Base-by-base conservation (phyloP, 2,888 invertebrate genomes). In the Drosophila rubida region DNA sequence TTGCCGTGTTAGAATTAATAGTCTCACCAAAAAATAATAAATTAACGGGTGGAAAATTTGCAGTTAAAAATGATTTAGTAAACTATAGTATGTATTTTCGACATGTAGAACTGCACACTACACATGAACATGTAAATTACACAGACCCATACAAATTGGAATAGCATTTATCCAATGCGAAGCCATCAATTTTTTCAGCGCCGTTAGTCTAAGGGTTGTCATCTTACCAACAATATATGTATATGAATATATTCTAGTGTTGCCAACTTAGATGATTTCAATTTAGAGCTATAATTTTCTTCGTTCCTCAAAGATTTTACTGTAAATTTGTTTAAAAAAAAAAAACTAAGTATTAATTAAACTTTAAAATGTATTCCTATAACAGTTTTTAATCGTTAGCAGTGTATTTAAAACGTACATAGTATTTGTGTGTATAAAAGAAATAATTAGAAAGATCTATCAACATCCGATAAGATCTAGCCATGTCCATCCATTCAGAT, bases 1-100 rank as follows among this genome's bases (percentile, higher is more conserved):
- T n/a, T 19, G 13, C n/a, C 30, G 19, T 19, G 13, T 5, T 7
- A 32, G 4, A 13, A 22, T 22, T 4, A 37, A 49, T 70, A 71
- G 11, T 73, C 55, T 80, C 75, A 78, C 83, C 89, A 88, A 69
- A 82, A 84, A 80, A 88, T 79, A 73, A 83, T 78, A 82, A 84
- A 87, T 80, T 81, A 85, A 84, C 57, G 59, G 51, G 71, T 69
- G 57, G 79, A 58, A 73, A 69, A 73, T 67, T 67, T 79, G 77
- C 79, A 80, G 69, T 62, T 68, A 45, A 78, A 72, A 76, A 60
- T 46, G 69, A 63, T 68, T 80, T 71, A 75, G 72, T 73, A 81
- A 84, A 73, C 75, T 80, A 68, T 75, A 69, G 73, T 65, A 71
- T 63, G 63, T 78, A 78, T 75, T 84, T 78, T 82, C 71, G 64